These are phyloP conservation scores for Anastrepha ludens DNA, from an alignment of 1,140 invertebrate species.

Conservation along the genomic window DNA sequence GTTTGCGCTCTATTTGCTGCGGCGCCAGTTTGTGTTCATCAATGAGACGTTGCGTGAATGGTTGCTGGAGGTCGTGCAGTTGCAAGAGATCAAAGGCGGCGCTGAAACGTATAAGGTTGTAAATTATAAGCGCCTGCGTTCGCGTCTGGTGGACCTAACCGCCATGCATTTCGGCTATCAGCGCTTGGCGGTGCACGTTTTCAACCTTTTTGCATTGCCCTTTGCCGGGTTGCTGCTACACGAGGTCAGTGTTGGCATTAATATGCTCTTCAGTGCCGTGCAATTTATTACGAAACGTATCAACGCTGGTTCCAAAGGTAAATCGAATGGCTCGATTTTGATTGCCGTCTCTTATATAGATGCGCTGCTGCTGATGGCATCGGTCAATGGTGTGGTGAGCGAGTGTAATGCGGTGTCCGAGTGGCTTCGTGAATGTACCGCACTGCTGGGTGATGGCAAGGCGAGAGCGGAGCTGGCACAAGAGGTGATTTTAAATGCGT, in stretches of 20 bases:
- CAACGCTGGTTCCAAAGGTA: background rate
- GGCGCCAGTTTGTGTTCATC: background rate
- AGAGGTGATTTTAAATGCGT: background rate
- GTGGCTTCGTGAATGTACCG: background rate
- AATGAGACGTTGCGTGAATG: background rate
- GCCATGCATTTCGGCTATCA: background rate
- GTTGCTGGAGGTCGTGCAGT: background rate
- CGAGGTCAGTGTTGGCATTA: background rate
- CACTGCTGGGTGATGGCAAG: background rate
- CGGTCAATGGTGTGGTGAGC: background rate
- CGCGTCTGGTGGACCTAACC: background rate
- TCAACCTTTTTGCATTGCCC: background rate
- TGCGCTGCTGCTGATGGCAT: background rate
- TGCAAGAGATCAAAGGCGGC: background rate
- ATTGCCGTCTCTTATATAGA: background rate
- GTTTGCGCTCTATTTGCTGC: background rate
- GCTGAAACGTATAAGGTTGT: background rate
- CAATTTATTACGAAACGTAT: background rate
- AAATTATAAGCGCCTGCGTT: background rate
- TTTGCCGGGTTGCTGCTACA: background rate
- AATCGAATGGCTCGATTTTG: background rate
- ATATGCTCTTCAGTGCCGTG: background rate
- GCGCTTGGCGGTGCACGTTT: background rate
- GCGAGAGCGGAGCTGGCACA: background rate
- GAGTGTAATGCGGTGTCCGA: background rate